Conservation (phyloP, 2,113 vertebrate genomes). For the Pipa parva region DNA sequence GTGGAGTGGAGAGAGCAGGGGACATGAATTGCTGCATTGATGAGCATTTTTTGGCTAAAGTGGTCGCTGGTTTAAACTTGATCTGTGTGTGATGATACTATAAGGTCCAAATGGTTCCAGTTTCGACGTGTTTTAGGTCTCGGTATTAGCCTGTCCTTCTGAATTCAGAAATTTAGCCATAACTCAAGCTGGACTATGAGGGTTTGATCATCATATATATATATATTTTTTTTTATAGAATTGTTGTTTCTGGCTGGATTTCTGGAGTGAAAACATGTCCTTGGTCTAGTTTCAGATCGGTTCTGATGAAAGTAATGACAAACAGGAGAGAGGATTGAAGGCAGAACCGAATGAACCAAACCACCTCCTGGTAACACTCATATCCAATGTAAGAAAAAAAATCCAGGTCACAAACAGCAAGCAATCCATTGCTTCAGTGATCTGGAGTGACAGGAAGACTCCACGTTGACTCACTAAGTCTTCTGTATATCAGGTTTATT, state of each 20-base stretch:
- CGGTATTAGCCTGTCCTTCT: too few species aligned
- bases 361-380: slow-evolving; percentile 41
- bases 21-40: slow-evolving; percentile 34
- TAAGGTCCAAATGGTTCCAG: slow-evolving; percentile 40
- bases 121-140: slow-evolving; percentile 35
- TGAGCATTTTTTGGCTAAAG: slow-evolving; percentile 29
- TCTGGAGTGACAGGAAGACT: slow-evolving; percentile 38
- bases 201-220: too few species aligned
- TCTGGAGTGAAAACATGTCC: slow-evolving; percentile 39
- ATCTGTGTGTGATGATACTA: slow-evolving; percentile 42
- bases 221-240: too few species aligned
- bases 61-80: slow-evolving; percentile 35
- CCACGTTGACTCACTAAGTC: slow-evolving; percentile 33
- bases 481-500: slow-evolving; percentile 36
- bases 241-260: slow-evolving; percentile 47
- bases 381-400: slow-evolving; percentile 42
- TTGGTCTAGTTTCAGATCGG: slow-evolving; percentile 43
- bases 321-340: slow-evolving; percentile 30
- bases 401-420: slow-evolving; percentile 36
- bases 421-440: slow-evolving; percentile 48
- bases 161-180: too few species aligned
- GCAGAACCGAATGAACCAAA: slow-evolving; percentile 40
- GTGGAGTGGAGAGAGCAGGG: slow-evolving; percentile 25
- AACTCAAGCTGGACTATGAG: neutral
- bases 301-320: slow-evolving; percentile 34